A percentile compares a stretch with the other conserved stretches of the same genome.
Conservation (phyloP, 2,888 invertebrate species). For the Latrodectus hesperus region DNA sequence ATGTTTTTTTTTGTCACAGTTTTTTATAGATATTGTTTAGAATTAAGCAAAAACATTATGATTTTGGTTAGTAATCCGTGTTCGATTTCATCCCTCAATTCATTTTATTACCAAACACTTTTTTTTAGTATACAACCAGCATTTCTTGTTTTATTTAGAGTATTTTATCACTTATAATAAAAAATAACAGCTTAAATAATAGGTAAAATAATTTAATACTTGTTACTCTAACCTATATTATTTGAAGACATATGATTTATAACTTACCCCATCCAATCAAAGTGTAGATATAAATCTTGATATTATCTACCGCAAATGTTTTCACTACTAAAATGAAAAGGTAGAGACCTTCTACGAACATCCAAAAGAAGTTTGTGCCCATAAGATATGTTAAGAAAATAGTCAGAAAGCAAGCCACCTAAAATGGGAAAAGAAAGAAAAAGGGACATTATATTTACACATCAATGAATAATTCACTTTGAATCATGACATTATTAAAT, state of each 20-base stretch:
- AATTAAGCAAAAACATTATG: too few relatives aligned
- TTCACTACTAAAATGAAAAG: constrained; percentile 71
- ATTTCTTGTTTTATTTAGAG: too few relatives aligned
- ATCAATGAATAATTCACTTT: neutral
- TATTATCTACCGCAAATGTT: constrained; percentile 73
- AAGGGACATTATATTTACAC: neutral
- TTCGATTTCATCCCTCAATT: too few relatives aligned
- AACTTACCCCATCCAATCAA: constrained; percentile 76
- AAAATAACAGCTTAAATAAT: too few relatives aligned
- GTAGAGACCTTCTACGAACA: constrained; percentile 88
- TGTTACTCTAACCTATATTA: too few relatives aligned
- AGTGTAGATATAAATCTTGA: constrained; percentile 72
- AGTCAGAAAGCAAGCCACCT: constrained; percentile 74
- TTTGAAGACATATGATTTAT: neutral
- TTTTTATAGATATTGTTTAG: too few relatives aligned
- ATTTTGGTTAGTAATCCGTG: too few relatives aligned
- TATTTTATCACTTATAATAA: too few relatives aligned
- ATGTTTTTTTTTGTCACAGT: too few relatives aligned
- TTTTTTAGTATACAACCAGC: too few relatives aligned
- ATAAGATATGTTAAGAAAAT: constrained; percentile 91
- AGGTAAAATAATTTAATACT: too few relatives aligned
- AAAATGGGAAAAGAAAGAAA: neutral
- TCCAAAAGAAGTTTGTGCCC: constrained; percentile 97
- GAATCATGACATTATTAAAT: neutral
- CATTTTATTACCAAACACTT: too few relatives aligned